Evolutionary conservation across 35 echinoderm and acorn worm species (phyloP), one percentile per base, ranked within the genome.

Genomic region (Eucidaris tribuloides): DNA sequence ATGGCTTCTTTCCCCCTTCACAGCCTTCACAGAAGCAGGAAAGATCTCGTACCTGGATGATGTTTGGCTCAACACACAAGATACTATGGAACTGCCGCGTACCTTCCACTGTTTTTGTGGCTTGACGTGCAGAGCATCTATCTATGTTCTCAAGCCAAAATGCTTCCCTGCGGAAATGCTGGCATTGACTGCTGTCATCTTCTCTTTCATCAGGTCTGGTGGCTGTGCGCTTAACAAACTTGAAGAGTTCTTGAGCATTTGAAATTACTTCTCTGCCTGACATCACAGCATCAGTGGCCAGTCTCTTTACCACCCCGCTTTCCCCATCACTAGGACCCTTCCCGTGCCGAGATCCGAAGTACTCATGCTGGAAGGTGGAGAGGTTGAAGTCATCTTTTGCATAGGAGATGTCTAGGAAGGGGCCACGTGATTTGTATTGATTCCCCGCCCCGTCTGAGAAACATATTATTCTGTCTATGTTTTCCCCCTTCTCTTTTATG

Each of bases 321-420:
- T 90, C 93, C 7, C 93, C 93, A 91, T 96, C 93, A 59, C 93
- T 90, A 7, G 93, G 54, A 0, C 83, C 83, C 60, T 91, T 92
- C 20, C 89, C 89, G 45, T 86, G 82, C 5, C 82, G 20, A 7
- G 82, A 86, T 0, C 89, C 82, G 52, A 85, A 91, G 27, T 45
- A 91, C 42, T 91, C 72, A 28, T 91, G 82, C 36, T 85, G 70
- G 22, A 80, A 86, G 2, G 20, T 13, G 1, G 5, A 19, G 2
- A 80, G 27, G 13, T 34, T 5, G 50, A 64, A 86, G 25, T 86
- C 74, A 3, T 9, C 7, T 25, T 36, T 7, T 13, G 6, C 88
- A 84, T 90, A 83, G 0, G 83, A 70, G 0, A 79, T 32, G 72
- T 92, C 89, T 20, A 81, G 18, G 44, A 91, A 86, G 17, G 89